A percentile compares a stretch with the other conserved stretches of the same genome.
Evolutionary conservation across 2,113 vertebrate species (phyloP).

Genomic region (Procavia capensis): DNA sequence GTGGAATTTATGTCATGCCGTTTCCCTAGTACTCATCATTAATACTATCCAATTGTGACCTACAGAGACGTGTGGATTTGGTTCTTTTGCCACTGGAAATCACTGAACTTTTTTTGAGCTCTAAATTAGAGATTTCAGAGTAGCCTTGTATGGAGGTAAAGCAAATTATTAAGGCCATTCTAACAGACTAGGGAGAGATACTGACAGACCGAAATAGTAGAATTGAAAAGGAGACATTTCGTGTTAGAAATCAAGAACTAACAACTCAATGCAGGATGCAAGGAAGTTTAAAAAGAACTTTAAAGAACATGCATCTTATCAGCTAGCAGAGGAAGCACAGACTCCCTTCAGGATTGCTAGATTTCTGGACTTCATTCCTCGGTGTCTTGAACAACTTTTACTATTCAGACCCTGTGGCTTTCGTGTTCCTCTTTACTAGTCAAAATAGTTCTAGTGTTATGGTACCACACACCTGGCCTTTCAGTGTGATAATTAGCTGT

Average conservation of each 20-base stretch:
- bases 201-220: neutral
- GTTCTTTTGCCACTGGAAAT: neutral
- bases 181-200: neutral
- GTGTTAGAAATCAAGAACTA: neutral
- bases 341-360: neutral
- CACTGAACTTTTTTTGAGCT: neutral
- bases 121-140: neutral
- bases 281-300: neutral
- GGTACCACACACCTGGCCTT: neutral
- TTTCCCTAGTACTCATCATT: neutral
- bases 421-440: too few species aligned
- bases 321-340: neutral
- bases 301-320: neutral
- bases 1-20: neutral
- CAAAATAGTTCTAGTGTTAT: neutral
- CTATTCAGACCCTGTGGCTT: neutral
- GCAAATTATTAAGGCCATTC: neutral
- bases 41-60: neutral
- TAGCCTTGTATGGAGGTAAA: neutral
- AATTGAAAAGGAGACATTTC: neutral
- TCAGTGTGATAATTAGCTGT: neutral
- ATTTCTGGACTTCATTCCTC: neutral
- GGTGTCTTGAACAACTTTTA: neutral
- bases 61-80: neutral
- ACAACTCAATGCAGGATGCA: neutral